These are phyloP conservation scores for Cherax destructor DNA, from an alignment of 1,140 invertebrate genomes.

Conservation along the genomic window DNA sequence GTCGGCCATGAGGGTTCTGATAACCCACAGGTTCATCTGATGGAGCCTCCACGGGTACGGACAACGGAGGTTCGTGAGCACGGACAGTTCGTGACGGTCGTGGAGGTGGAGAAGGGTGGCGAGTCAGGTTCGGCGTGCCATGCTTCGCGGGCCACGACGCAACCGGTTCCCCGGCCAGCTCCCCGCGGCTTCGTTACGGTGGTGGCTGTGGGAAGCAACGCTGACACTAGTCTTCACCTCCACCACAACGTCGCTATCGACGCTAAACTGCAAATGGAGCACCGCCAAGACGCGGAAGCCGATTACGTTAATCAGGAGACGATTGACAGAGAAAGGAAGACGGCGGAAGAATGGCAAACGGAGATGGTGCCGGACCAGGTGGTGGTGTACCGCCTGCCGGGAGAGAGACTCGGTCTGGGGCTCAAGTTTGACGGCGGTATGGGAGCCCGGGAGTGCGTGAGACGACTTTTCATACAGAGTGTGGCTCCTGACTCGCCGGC, in stretches of 20 bases:
- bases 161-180: constrained; percentile 54
- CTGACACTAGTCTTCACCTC: constrained; percentile 46
- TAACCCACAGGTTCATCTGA: background rate
- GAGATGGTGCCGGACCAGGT: constrained; percentile 76
- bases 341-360: background rate
- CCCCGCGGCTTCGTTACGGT: constrained; percentile 63
- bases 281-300: background rate
- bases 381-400: constrained; percentile 87
- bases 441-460: constrained; percentile 80
- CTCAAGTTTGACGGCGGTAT: constrained; percentile 93
- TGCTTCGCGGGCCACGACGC: constrained; percentile 52
- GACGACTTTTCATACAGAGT: constrained; percentile 89
- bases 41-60: background rate
- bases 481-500: constrained; percentile 92
- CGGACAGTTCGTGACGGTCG: constrained; percentile 70
- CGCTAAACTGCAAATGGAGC: constrained; percentile 35
- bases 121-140: constrained; percentile 34
- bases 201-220: constrained; percentile 60
- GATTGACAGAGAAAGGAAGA: constrained; percentile 43
- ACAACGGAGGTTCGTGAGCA: constrained; percentile 42
- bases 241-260: constrained; percentile 43
- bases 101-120: constrained; percentile 59
- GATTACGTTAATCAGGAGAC: constrained; percentile 63
- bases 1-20: constrained; percentile 1
- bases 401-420: constrained; percentile 92